phyloP scores from a whole-genome alignment of 1,140 invertebrate genomes.

The Papilio xuthus region DNA sequence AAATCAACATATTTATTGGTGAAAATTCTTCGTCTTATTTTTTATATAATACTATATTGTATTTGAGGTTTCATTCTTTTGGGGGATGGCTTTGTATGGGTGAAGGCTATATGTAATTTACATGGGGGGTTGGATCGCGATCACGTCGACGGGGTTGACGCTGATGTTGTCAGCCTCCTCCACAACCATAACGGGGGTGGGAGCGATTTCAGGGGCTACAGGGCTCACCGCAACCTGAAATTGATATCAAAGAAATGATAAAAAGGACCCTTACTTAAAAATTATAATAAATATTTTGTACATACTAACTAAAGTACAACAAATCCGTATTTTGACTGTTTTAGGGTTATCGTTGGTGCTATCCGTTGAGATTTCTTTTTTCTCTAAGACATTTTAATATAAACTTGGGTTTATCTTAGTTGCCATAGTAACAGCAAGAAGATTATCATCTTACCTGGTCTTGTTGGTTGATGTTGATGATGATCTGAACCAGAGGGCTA shows the following conservation, averaged over 20 bases:
- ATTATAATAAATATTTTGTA: too few relatives aligned
- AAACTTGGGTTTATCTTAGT: too few relatives aligned
- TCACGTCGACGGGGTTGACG: constrained; percentile 53
- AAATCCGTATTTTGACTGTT: too few relatives aligned
- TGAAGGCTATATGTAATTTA: background rate
- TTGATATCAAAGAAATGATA: background rate
- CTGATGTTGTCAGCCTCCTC: constrained; percentile 39
- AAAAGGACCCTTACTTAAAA: background rate
- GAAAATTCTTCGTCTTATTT: background rate
- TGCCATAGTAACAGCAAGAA: background rate
- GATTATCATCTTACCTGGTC: constrained; percentile 40
- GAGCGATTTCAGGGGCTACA: constrained; percentile 34
- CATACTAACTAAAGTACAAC: too few relatives aligned
- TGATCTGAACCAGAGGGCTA: constrained; percentile 61
- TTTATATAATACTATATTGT: background rate
- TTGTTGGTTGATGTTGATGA: constrained; percentile 59
- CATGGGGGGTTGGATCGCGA: constrained; percentile 40
- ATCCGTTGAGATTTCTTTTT: too few relatives aligned
- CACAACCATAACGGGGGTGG: constrained; percentile 39
- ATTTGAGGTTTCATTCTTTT: background rate
- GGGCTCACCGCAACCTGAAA: constrained; percentile 38
- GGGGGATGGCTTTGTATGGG: background rate
- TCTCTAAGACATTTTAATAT: too few relatives aligned
- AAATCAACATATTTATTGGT: background rate
- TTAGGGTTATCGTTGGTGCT: too few relatives aligned